These are phyloP conservation scores for Melanotus villosus DNA, from an alignment of 2,888 invertebrate species.

Conservation along the genomic window DNA sequence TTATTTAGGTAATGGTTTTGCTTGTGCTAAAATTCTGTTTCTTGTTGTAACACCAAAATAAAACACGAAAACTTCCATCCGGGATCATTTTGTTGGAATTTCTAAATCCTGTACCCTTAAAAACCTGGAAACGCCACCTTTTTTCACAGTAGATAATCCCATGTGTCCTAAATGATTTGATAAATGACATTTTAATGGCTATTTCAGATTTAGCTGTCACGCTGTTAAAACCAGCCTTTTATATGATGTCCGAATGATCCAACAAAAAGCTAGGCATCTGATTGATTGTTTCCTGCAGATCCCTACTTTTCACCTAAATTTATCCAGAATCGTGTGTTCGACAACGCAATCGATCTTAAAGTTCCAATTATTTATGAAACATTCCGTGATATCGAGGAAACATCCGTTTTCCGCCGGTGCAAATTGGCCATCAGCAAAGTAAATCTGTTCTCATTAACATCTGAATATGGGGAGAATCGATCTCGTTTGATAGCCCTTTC, in stretches of 20 bases:
- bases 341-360: too few relatives aligned
- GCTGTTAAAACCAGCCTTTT: constrained; percentile 6
- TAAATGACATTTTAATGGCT: constrained; percentile 18
- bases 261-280: constrained; percentile 13
- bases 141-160: constrained; percentile 7
- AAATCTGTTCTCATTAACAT: constrained; percentile 4
- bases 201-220: constrained; percentile 10
- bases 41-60: too few relatives aligned
- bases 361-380: background rate
- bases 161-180: constrained; percentile 8
- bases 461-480: background rate
- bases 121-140: background rate
- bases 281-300: constrained; percentile 5
- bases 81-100: too few relatives aligned
- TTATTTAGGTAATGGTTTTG: too few relatives aligned
- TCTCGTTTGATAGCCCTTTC: background rate
- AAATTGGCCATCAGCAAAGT: background rate
- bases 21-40: too few relatives aligned
- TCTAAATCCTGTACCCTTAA: background rate
- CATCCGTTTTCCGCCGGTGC: background rate
- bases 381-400: background rate
- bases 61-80: too few relatives aligned
- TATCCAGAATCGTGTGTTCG: background rate
- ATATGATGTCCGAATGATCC: constrained; percentile 5
- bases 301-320: background rate